Conservation (phyloP, 92 coral and sea anemone genomes). For the Porites lobata region DNA sequence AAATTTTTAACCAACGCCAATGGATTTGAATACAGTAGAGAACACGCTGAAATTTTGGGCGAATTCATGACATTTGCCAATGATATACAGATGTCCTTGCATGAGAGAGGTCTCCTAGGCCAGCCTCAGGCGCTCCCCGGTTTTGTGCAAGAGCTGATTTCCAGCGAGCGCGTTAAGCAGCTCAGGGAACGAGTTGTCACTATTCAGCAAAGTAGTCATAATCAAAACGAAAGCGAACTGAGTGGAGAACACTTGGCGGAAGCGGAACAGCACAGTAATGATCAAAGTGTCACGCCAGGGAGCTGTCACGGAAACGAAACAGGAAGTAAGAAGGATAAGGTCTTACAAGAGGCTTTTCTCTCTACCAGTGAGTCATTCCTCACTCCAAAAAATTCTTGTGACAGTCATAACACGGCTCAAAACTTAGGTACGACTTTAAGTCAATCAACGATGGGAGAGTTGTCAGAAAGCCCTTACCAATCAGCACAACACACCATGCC, state of each 20-base stretch:
- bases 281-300: not conserved
- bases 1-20: not conserved
- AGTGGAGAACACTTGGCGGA: not conserved
- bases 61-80: not conserved
- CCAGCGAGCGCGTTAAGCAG: slow-evolving; percentile 5
- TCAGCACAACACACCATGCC: not conserved
- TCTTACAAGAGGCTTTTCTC: not conserved
- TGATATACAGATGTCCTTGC: slow-evolving; percentile 1
- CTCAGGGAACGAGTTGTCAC: not conserved
- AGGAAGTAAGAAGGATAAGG: not conserved
- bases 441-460: not conserved
- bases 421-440: not conserved
- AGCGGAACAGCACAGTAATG: no score
- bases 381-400: not conserved
- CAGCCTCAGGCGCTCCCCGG: not conserved
- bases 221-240: slow-evolving; percentile 7
- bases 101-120: not conserved
- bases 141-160: not conserved
- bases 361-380: not conserved
- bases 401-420: not conserved
- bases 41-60: not conserved
- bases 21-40: slow-evolving; percentile 1
- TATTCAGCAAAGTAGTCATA: slow-evolving; percentile 1
- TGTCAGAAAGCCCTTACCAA: not conserved
- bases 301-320: not conserved